phyloP scores from a whole-genome alignment of 1,140 invertebrate genomes.

The Pogonomyrmex barbatus region DNA sequence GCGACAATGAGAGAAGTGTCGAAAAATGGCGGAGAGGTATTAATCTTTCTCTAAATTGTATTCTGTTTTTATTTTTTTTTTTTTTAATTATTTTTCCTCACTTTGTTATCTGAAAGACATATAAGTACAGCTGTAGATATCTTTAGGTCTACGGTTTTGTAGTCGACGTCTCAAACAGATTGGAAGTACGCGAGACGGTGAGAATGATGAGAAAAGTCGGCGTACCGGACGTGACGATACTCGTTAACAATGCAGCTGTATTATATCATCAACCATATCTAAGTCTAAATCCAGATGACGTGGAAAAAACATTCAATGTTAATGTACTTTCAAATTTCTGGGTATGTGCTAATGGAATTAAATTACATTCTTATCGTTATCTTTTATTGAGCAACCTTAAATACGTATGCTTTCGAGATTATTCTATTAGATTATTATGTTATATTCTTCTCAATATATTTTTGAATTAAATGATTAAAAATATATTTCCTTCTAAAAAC shows the following conservation, averaged over 20 bases:
- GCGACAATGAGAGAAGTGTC: conserved; percentile 77
- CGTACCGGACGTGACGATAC: conserved; percentile 79
- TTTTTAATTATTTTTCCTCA: neutral
- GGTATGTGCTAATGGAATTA: conserved; percentile 64
- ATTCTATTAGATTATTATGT: neutral
- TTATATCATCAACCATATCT: conserved; percentile 74
- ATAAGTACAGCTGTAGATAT: neutral
- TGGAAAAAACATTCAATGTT: conserved; percentile 76
- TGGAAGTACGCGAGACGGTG: conserved; percentile 76
- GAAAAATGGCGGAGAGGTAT: conserved; percentile 79
- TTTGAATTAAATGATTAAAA: neutral
- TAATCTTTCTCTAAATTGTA: neutral
- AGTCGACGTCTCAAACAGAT: conserved; percentile 79
- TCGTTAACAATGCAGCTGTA: conserved; percentile 82
- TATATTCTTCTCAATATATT: neutral
- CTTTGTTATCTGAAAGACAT: neutral
- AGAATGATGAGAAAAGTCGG: conserved; percentile 78
- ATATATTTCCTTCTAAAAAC: neutral
- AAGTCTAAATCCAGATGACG: conserved; percentile 70
- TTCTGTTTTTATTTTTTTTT: neutral
- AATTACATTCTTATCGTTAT: neutral
- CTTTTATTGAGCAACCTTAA: neutral
- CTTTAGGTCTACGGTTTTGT: conserved; percentile 79
- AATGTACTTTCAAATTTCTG: conserved; percentile 82
- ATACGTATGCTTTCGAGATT: neutral